phyloP scores from a whole-genome alignment of 2,113 vertebrate genomes.

The Gymnobelideus leadbeateri region DNA sequence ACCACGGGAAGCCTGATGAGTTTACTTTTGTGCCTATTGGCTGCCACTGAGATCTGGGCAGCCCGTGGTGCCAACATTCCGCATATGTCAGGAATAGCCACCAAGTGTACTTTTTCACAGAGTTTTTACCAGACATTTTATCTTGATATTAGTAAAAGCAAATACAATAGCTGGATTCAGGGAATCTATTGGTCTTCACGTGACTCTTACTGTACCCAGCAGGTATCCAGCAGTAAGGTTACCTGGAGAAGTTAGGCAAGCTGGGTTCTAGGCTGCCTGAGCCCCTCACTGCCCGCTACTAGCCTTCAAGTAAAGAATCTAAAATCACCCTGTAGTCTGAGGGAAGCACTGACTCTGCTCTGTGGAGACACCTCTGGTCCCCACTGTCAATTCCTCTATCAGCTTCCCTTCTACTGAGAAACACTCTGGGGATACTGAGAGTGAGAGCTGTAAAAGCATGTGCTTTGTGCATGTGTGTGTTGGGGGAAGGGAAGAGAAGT shows the following conservation, averaged over 20 bases:
- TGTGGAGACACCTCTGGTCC: background rate
- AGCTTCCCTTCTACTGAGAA: background rate
- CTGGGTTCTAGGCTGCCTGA: background rate
- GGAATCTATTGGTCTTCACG: background rate
- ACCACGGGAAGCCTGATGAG: background rate
- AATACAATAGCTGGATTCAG: background rate
- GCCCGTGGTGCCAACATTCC: no score
- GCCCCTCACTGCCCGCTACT: background rate
- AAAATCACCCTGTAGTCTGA: no score
- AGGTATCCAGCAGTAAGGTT: background rate
- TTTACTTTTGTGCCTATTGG: background rate
- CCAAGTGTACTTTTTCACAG: background rate
- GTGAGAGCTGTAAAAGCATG: no score
- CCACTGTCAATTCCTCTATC: background rate
- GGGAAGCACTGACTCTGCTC: constrained; percentile 20
- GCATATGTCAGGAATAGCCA: no score
- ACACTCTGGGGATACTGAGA: background rate
- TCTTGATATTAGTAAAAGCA: background rate
- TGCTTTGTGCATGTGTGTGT: no score
- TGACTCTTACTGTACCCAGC: background rate
- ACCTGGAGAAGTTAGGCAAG: background rate
- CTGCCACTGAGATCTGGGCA: no score
- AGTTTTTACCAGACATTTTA: constrained; percentile 13
- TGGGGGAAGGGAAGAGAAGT: background rate
- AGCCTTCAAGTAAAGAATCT: background rate